Conservation (phyloP, 1,140 invertebrate species). For the Brachionus angularis region DNA sequence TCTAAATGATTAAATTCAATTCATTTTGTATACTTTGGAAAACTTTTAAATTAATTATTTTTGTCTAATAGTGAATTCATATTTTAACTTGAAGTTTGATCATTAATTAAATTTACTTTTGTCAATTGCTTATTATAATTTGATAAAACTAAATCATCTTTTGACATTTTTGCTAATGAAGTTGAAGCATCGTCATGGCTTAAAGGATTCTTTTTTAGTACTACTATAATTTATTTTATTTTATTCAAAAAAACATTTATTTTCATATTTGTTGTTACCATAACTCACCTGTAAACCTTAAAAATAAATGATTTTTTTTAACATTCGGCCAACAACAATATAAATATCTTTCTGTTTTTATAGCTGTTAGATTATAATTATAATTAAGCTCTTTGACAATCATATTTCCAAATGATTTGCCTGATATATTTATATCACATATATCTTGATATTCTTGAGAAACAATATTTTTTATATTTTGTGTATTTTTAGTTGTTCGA, state of each 20-base stretch:
- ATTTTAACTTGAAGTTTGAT: background rate
- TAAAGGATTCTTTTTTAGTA: background rate
- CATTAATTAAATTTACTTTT: background rate
- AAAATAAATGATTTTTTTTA: no score
- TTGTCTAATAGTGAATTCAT: background rate
- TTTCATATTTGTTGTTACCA: background rate
- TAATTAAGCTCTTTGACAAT: constrained; percentile 11
- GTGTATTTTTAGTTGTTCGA: background rate
- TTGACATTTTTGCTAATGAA: background rate
- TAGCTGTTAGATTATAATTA: background rate
- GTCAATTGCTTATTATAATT: background rate
- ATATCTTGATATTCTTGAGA: background rate
- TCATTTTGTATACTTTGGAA: no score
- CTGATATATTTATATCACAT: background rate
- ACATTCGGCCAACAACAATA: no score
- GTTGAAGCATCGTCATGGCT: background rate
- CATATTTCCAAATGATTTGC: constrained; percentile 4
- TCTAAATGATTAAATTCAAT: constrained; percentile 64
- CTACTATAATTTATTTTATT: constrained; percentile 24
- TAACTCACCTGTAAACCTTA: no score
- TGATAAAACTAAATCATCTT: background rate
- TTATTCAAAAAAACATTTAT: constrained; percentile 7
- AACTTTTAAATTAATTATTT: no score
- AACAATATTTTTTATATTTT: background rate
- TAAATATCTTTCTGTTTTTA: background rate